Conservation (phyloP, 2,888 invertebrate species). For the Gortyna flavago region DNA sequence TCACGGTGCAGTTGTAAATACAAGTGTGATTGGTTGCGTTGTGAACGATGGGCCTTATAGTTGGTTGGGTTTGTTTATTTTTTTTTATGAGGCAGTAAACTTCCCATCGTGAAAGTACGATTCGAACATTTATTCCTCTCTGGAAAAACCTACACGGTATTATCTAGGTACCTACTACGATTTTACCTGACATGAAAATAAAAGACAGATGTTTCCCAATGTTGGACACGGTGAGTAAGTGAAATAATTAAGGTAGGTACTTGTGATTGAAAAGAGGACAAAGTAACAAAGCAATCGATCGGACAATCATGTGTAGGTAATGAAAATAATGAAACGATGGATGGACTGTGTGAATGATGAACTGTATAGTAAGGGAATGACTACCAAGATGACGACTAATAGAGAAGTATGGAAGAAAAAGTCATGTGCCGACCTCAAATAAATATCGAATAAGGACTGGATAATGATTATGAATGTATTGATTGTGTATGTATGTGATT, state of each 20-base stretch:
- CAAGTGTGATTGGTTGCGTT: not conserved
- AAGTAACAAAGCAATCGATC: not conserved
- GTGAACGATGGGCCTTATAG: not conserved
- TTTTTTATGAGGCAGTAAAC: not conserved
- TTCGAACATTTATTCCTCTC: not conserved
- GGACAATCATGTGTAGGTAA: not conserved
- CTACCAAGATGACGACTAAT: not conserved
- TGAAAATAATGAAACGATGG: not conserved
- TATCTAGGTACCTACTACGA: not conserved
- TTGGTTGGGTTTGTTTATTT: not conserved
- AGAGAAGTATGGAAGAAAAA: not conserved
- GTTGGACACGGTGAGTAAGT: not conserved
- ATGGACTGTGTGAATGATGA: not conserved
- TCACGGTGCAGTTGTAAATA: no score
- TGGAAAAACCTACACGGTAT: conserved; percentile 14
- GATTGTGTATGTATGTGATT: no score
- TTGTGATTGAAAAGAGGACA: conserved; percentile 8
- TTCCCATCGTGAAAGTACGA: not conserved
- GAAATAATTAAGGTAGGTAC: not conserved
- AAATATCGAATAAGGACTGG: not conserved
- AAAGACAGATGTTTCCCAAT: not conserved
- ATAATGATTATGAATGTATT: not conserved
- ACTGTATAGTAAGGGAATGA: not conserved
- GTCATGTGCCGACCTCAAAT: not conserved
- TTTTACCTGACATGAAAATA: not conserved